Base-by-base conservation (phyloP, 2,113 vertebrate species). In the Platichthys flesus region DNA sequence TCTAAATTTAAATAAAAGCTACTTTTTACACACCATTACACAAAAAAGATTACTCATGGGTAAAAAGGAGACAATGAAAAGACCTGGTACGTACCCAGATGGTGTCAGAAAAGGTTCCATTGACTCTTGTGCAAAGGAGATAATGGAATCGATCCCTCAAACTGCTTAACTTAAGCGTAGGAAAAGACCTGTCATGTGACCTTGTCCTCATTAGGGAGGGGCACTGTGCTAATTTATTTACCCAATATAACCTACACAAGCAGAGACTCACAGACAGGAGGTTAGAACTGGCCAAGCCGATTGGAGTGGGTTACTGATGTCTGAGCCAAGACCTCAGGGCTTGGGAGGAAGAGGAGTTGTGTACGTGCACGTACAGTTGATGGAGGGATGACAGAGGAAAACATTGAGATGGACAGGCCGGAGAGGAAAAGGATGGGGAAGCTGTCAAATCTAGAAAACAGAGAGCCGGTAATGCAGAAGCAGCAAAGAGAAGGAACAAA, bases 81-180 rank as follows among this genome's bases (percentile, higher is more conserved):
- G 16, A 18, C 37, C 76, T 79, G 47, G 64, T 88, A 93, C 91
- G 24, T 93, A 93, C 90, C 92, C 60, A 71, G 75, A 69, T 69
- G 40, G 49, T 45, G 82, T 71, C 73, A 54, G 63, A 66, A 73
- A 15, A 21, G 84, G 78, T 84, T 93, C 93, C 92, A 93, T 92
- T 82, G 86, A 91, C 85, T 85, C 81, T 57, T 58, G 74, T 23
- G 76, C 74, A 4, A 47, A 62, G 67, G 64, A 88, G 84, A 87
- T 87, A 90, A 92, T 82, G 59, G 64, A 74, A 92, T 89, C 65
- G 69, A 93, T 86, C 81, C 75, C 57, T 83, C 65, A 82, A 78
- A 77, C 81, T 84, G 88, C 90, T 93, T 87, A 91, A 88, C 75
- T 85, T 90, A 92, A 92, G 88, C 77, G 7, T 69, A 80, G 69